A percentile compares a stretch with the other conserved stretches of the same genome.
These are phyloP conservation scores for Trichomycterus rosablanca DNA, from an alignment of 2,113 vertebrate genomes.

Conservation along the genomic window DNA sequence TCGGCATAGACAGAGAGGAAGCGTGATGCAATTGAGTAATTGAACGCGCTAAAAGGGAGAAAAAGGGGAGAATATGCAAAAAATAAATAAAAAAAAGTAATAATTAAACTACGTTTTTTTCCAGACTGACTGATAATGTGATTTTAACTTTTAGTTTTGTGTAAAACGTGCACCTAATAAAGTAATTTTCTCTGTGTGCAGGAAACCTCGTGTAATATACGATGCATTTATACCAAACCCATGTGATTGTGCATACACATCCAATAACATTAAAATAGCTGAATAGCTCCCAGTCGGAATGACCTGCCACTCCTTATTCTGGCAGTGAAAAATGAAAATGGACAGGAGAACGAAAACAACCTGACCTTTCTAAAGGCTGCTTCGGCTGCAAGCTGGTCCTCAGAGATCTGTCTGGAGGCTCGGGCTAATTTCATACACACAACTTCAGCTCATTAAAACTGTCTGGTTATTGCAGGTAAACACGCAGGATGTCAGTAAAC, in stretches of 20 bases:
- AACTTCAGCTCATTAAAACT: conserved; percentile 37
- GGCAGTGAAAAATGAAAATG: conserved; percentile 17
- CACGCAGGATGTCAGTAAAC: conserved; percentile 7
- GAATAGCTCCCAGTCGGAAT: too few species aligned
- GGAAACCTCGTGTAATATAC: too few species aligned
- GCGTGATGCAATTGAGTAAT: too few species aligned
- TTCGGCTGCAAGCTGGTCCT: conserved; percentile 24
- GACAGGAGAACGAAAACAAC: conserved; percentile 38
- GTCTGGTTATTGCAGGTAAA: conserved; percentile 29
- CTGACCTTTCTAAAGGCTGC: conserved; percentile 42
- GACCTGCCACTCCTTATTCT: conserved; percentile 24
- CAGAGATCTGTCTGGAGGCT: conserved; percentile 37
- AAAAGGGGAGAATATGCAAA: too few species aligned
- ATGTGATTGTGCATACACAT: not conserved
- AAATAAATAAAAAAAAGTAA: too few species aligned
- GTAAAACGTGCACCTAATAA: not conserved
- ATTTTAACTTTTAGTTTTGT: not conserved
- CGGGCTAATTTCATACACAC: conserved; percentile 38
- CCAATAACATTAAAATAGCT: too few species aligned
- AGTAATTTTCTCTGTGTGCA: too few species aligned
- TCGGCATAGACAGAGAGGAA: too few species aligned
- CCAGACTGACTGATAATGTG: too few species aligned
- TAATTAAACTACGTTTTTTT: too few species aligned
- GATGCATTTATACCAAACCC: too few species aligned
- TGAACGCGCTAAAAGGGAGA: too few species aligned